Conservation (phyloP, 2,797 vertebrate species). For the Tokudaia muenninki region DNA sequence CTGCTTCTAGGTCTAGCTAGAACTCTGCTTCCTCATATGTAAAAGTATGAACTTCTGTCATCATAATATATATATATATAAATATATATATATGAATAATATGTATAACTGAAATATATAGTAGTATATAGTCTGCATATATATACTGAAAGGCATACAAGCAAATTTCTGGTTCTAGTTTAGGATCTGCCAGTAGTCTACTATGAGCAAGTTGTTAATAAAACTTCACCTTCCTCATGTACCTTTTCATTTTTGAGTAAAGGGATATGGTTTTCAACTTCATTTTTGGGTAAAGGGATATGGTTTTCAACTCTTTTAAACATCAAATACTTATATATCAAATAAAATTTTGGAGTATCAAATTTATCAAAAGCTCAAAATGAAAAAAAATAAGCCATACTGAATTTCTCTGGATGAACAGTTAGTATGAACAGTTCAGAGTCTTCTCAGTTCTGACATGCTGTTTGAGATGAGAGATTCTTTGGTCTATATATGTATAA, state of each 20-base stretch:
- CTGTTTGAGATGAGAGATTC: not conserved
- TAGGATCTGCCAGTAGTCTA: slow-evolving; percentile 3
- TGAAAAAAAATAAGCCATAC: not conserved
- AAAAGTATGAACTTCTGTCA: no score
- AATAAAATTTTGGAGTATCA: slow-evolving; percentile 27
- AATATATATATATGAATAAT: no score
- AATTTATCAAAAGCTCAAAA: slow-evolving; percentile 21
- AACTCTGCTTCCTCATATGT: not conserved
- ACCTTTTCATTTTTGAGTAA: not conserved
- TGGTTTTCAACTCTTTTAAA: slow-evolving; percentile 26
- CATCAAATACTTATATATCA: not conserved
- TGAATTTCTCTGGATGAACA: not conserved
- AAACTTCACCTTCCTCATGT: not conserved
- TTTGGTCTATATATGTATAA: not conserved
- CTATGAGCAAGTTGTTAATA: not conserved
- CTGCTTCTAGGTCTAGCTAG: not conserved
- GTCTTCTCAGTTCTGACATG: not conserved
- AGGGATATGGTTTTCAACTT: not conserved
- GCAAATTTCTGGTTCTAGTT: not conserved
- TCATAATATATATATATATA: no score
- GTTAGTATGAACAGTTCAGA: not conserved
- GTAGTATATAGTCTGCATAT: no score
- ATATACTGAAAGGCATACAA: not conserved
- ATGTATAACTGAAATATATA: no score
- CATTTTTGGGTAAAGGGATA: not conserved